A percentile compares a stretch with the other conserved stretches of the same genome.
Evolutionary conservation across 2,797 vertebrate species (phyloP).

Genomic region (Columba guinea): DNA sequence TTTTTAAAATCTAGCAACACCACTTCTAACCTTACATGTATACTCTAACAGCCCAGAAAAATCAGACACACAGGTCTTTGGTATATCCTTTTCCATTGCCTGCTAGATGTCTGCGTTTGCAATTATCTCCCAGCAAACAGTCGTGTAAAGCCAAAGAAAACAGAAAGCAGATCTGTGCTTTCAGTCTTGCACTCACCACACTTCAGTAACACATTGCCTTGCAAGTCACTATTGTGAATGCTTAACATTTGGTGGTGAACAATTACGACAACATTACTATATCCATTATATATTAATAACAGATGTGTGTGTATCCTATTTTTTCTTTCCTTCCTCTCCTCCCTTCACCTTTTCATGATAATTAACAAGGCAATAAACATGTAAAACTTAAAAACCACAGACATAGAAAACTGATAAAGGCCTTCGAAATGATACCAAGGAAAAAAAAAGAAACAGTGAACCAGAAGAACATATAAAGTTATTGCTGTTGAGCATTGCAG

Average conservation of each 20-base stretch:
- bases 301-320: not conserved
- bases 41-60: not conserved
- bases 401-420: constrained; percentile 61
- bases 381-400: constrained; percentile 55
- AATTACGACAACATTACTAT: constrained; percentile 18
- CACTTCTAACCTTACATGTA: not conserved
- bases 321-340: not conserved
- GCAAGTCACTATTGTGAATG: not conserved
- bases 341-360: not conserved
- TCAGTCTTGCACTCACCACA: constrained; percentile 5
- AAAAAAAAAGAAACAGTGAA: constrained; percentile 11
- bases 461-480: constrained; percentile 44
- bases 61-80: not conserved
- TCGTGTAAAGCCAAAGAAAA: constrained; percentile 21
- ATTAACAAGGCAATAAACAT: constrained; percentile 58
- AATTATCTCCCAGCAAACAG: not conserved
- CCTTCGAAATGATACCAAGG: not conserved
- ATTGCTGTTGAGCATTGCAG: not conserved
- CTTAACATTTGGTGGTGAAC: constrained; percentile 8
- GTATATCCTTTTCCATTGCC: not conserved
- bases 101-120: not conserved
- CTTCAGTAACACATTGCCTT: constrained; percentile 3
- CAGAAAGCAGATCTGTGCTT: constrained; percentile 17
- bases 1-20: not conserved
- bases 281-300: constrained; percentile 32